Percentiles rank a stretch among this genome's conserved stretches.
These are phyloP conservation scores for Tetragnatha montana DNA, from an alignment of 2,888 invertebrate genomes.

Conservation along the genomic window DNA sequence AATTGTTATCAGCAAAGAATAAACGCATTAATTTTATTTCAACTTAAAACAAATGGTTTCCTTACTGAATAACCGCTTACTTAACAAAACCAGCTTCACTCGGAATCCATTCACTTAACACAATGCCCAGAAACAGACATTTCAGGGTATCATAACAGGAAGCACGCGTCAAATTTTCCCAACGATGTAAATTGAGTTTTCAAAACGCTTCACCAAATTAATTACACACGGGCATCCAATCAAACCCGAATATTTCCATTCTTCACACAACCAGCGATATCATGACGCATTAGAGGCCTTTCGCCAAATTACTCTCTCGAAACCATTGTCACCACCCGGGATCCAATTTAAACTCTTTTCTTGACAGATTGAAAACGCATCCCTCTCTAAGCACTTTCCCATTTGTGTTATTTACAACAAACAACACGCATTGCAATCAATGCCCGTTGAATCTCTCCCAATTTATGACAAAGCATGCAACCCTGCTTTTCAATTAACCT, in stretches of 20 bases:
- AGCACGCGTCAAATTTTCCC: neutral
- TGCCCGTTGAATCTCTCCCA: neutral
- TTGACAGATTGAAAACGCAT: neutral
- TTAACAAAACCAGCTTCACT: too few species aligned
- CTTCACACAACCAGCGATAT: neutral
- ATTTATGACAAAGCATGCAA: neutral
- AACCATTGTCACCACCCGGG: neutral
- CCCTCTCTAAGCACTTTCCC: neutral
- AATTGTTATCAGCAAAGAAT: too few species aligned
- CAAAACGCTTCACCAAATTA: neutral
- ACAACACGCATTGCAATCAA: neutral
- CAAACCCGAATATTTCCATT: neutral
- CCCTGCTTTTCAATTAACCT: neutral
- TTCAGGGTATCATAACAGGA: neutral
- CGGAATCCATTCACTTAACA: too few species aligned
- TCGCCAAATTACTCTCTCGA: neutral
- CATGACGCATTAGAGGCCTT: neutral
- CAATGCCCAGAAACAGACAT: neutral
- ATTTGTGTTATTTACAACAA: too few species aligned
- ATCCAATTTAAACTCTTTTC: neutral
- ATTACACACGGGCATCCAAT: neutral
- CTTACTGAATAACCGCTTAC: too few species aligned
- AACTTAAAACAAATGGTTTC: too few species aligned
- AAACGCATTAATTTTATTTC: too few species aligned
- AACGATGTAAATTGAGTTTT: neutral